Base-by-base conservation (phyloP, 2,888 invertebrate genomes). In the Dorcus parallelipipedus region DNA sequence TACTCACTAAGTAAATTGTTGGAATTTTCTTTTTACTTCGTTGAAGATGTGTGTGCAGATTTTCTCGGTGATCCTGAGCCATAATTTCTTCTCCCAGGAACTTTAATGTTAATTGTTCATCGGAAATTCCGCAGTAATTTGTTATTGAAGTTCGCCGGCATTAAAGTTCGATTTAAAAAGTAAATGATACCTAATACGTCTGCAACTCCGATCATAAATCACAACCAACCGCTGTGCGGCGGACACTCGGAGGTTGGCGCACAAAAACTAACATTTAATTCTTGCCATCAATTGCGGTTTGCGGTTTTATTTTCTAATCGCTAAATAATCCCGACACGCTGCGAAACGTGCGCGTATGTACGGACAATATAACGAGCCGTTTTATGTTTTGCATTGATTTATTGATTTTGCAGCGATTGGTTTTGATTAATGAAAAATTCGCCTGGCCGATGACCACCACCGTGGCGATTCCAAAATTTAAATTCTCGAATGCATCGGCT, bases 391-490 rank as follows among this genome's bases (percentile, higher is more conserved):
- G 64, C 66, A 58, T 60, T 67, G 67, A 67, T 67, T 67, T 67
- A 67, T 67, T 59, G 62, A 65, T 67, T 67, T 66, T 62, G 56
- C 53, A 56, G 64, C 61, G 60, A 66, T 67, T 67, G 62, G 56
- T 66, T 67, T 64, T 67, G 67, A 67, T 67, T 67, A 67, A 67
- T 66, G 66, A 63, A 64, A 66, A 63, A 63, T 63, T 65, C 52
- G 40, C 49, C 59, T 49, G 57, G 20, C 3, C 14, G 45, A 7
- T 33, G 26, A 33, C 49, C 60, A 52, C 40, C 26, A 52, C 40
- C 26, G 53, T 47, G 43, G 52, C 47, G 58, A 38, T 57, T 54
- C 52, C 58, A 54, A 51, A 57, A 49, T 17, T 49, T 49, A 26
- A 10, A 45, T 17, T 45, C 14, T 17, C 3, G 14, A 20, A 9